A percentile compares a stretch with the other conserved stretches of the same genome.
Evolutionary conservation across 2,797 vertebrate genomes (phyloP).

Genomic region (Adelosebastes latens): DNA sequence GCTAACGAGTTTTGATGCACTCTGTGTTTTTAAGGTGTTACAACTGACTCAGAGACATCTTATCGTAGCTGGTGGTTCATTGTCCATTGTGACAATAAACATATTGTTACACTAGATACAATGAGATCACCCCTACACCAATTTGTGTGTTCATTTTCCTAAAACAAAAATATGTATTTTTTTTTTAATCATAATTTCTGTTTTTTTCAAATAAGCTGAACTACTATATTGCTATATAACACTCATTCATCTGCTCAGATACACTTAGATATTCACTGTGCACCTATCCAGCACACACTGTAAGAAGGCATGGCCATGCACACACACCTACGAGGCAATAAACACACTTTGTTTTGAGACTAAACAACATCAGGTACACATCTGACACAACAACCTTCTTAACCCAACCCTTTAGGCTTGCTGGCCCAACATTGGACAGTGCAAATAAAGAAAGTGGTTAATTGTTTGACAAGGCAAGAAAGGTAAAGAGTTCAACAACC

Average conservation of each 20-base stretch:
- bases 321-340: neutral
- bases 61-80: no score
- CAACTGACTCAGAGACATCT: neutral
- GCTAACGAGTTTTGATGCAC: neutral
- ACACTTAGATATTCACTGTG: neutral
- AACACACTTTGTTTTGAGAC: neutral
- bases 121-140: no score
- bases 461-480: constrained; percentile 7
- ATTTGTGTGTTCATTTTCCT: no score
- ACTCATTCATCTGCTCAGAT: neutral
- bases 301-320: neutral
- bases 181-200: no score
- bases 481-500: constrained; percentile 8
- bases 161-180: no score
- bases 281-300: neutral
- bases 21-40: neutral
- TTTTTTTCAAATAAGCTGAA: neutral
- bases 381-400: neutral
- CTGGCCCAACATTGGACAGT: neutral
- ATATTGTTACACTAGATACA: no score
- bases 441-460: constrained; percentile 14
- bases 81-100: no score
- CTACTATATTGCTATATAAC: neutral
- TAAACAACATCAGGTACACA: neutral
- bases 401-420: neutral